A percentile compares a stretch with the other conserved stretches of the same genome.
Conservation (phyloP, 1,140 invertebrate species). For the Psix sp. region DNA sequence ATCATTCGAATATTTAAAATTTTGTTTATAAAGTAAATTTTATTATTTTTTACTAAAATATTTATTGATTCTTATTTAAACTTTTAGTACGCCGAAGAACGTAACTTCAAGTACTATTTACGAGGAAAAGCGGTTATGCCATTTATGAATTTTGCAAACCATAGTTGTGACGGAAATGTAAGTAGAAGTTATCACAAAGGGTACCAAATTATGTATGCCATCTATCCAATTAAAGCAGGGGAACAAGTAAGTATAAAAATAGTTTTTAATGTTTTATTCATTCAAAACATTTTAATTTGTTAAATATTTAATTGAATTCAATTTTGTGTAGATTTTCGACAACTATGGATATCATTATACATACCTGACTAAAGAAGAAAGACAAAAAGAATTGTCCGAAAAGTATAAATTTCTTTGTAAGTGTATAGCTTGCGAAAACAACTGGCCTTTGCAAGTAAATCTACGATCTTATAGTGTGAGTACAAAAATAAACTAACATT, state of each 20-base stretch:
- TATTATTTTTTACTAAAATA: no score
- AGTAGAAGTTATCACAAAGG: conserved; percentile 80
- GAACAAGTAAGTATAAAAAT: conserved; percentile 76
- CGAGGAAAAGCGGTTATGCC: conserved; percentile 85
- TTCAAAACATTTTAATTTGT: no score
- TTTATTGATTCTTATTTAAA: no score
- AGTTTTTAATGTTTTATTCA: not conserved
- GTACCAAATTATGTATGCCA: conserved; percentile 78
- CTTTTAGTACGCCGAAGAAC: conserved; percentile 64
- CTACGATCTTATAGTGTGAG: conserved; percentile 37
- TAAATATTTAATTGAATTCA: not conserved
- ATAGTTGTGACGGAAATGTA: conserved; percentile 94
- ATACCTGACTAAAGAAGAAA: conserved; percentile 34
- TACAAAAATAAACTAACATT: conserved; percentile 13
- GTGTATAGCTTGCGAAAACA: conserved; percentile 49
- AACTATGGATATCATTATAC: conserved; percentile 67
- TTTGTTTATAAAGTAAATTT: no score
- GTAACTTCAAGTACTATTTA: conserved; percentile 58
- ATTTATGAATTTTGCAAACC: conserved; percentile 90
- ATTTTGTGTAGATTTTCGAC: conserved; percentile 66
- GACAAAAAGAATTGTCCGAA: conserved; percentile 52
- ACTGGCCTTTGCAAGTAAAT: conserved; percentile 72
- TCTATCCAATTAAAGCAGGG: conserved; percentile 82
- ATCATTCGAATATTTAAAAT: no score
- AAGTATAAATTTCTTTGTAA: conserved; percentile 61